Percentiles rank a stretch among this genome's conserved stretches.
Evolutionary conservation across 2,113 vertebrate species (phyloP).

Genomic region (Peromyscus californicus): DNA sequence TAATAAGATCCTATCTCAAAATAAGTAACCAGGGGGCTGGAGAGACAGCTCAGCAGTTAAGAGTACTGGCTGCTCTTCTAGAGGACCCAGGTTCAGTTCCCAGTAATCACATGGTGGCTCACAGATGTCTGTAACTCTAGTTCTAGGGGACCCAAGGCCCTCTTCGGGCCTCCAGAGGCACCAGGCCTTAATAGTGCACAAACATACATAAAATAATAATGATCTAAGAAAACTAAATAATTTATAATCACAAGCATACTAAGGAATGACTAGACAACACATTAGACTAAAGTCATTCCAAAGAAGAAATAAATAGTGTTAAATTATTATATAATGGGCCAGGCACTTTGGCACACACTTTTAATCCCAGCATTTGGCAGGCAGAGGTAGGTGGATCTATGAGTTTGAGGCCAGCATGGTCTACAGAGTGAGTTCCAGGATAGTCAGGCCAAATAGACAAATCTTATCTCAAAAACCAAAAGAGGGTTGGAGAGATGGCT

Average conservation of each 20-base stretch:
- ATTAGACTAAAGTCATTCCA: background rate
- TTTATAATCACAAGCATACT: slow-evolving; percentile 3
- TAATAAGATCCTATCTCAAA: background rate
- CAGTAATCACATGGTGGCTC: background rate
- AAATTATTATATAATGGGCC: background rate
- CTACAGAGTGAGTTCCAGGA: background rate
- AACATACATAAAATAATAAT: background rate
- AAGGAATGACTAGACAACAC: background rate
- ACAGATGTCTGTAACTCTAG: background rate
- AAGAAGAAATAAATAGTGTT: background rate
- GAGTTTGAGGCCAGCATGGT: background rate
- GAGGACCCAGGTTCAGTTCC: background rate
- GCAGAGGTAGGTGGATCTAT: background rate
- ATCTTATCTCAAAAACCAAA: background rate
- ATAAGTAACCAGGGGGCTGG: background rate
- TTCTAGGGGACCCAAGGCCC: background rate
- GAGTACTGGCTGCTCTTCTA: background rate
- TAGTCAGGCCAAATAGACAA: background rate
- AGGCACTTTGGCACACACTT: background rate
- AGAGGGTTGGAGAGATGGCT: no score
- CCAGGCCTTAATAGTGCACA: background rate
- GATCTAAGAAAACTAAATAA: background rate
- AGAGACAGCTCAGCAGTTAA: background rate
- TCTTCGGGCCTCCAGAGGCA: background rate
- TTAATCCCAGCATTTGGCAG: background rate